phyloP scores from a whole-genome alignment of 2,888 invertebrate genomes.

The Oasisia sp. region DNA sequence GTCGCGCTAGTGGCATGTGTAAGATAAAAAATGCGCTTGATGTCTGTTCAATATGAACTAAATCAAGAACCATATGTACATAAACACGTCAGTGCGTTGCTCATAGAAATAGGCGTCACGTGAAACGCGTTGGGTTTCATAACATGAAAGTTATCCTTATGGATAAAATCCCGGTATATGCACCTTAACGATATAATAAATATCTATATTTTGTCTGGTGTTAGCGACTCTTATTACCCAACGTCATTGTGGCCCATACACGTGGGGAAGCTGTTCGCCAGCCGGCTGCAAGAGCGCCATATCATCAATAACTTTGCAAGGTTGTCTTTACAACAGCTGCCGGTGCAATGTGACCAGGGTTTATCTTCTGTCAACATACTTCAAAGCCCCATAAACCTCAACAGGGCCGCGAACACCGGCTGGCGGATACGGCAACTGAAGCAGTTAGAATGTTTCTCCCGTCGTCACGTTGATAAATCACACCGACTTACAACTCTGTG shows the following conservation, averaged over 20 bases:
- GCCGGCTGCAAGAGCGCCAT: background rate
- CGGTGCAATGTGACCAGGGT: background rate
- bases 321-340: background rate
- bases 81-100: too few species aligned
- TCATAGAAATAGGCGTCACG: too few species aligned
- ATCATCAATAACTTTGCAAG: background rate
- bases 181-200: too few species aligned
- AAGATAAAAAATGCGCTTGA: background rate
- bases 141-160: too few species aligned
- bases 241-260: background rate
- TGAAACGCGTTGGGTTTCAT: too few species aligned
- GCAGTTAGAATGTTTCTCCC: background rate
- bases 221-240: background rate
- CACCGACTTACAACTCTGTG: background rate
- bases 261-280: background rate
- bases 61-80: too few species aligned
- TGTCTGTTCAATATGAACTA: background rate
- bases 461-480: background rate
- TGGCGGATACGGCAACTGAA: background rate
- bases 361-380: constrained; percentile 7
- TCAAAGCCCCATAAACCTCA: background rate
- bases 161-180: too few species aligned
- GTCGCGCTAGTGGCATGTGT: background rate
- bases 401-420: background rate
- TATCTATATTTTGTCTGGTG: background rate